Evolutionary conservation across 2,888 invertebrate species (phyloP).

Genomic region (Caprella mutica): DNA sequence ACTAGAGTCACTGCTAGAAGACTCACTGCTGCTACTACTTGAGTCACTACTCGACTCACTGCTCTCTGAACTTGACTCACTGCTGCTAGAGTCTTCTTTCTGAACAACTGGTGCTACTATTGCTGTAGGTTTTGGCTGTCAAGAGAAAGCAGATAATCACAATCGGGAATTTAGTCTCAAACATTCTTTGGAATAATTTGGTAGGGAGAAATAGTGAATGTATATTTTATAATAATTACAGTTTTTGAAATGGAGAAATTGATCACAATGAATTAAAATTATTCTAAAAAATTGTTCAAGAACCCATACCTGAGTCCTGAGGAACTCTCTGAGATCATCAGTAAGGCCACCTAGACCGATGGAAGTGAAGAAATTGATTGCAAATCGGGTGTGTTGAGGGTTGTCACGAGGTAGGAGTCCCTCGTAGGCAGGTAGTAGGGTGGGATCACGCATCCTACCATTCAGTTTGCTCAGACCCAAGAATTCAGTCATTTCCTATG

Average conservation of each 20-base stretch:
- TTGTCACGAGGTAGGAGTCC: conserved; percentile 92
- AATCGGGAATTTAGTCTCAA: too few species aligned
- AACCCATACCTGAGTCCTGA: conserved; percentile 49
- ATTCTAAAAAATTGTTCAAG: not conserved
- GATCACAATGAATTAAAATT: too few species aligned
- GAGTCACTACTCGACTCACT: conserved; percentile 9
- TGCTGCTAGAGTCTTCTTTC: conserved; percentile 18
- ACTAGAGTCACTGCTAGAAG: not conserved
- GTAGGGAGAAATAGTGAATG: too few species aligned
- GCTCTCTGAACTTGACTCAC: conserved; percentile 2
- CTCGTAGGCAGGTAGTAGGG: conserved; percentile 69
- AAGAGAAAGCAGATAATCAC: too few species aligned
- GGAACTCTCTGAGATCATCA: conserved; percentile 76
- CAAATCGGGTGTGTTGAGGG: conserved; percentile 90
- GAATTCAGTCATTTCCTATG: conserved; percentile 81
- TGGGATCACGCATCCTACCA: conserved; percentile 53
- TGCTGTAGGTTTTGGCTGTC: conserved; percentile 46
- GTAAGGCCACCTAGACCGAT: conserved; percentile 94
- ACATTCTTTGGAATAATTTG: too few species aligned
- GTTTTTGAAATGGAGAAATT: too few species aligned
- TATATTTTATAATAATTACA: too few species aligned
- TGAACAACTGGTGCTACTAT: conserved; percentile 34
- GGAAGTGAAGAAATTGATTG: conserved; percentile 94
- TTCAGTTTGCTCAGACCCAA: conserved; percentile 90
- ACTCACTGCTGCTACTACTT: conserved; percentile 10